Base-by-base conservation (phyloP, 30 jellyfish, hydroid and myxozoan species). In the Hydra vulgaris region DNA sequence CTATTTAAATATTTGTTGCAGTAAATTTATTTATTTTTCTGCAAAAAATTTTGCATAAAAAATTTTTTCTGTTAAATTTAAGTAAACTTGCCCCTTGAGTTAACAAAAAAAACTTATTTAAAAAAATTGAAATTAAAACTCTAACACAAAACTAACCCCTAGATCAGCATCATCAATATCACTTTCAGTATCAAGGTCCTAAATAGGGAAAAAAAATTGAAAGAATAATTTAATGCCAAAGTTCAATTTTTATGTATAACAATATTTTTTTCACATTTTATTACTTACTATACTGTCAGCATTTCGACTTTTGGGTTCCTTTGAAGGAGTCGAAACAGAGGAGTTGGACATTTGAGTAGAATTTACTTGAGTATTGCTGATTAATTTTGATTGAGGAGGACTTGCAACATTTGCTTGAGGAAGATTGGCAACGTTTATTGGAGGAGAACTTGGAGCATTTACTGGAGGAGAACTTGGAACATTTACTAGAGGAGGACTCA, bases 131-230 rank as follows among this genome's bases (percentile, higher is more conserved):
- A 5, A 40, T 40, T 12, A 40, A 40, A 5, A 3, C 8, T 40
- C 12, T 40, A n/a, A n/a, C n/a, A n/a, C n/a, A n/a, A n/a, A n/a
- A n/a, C 61, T 76, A 8, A 76, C 84, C 40, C 55, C 84, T 26
- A 76, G 61, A 76, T 88, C 96, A 25, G 53, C 85, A 70, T 82
- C 88, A 25, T 88, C 96, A 15, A 88, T 54, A 70, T 88, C 96
- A 74, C 96, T 88, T 73, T 83, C 96, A 52, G 84, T 82, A 16
- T 88, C 96, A 17, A 88, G 70, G 54, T 88, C 96, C 96, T 88
- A 74, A 21, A 53, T 66, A 7, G n/a, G 53, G 71, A 1, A 67
- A 70, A 21, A 52, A 20, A 25, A 76, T 53, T 7, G 25, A 19
- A 72, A 1, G 7, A 68, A 0, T 26, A 19, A 18, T 18, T 0